These are phyloP conservation scores for Microctonus aethiopoides DNA, from an alignment of 2,888 invertebrate genomes.

Conservation along the genomic window DNA sequence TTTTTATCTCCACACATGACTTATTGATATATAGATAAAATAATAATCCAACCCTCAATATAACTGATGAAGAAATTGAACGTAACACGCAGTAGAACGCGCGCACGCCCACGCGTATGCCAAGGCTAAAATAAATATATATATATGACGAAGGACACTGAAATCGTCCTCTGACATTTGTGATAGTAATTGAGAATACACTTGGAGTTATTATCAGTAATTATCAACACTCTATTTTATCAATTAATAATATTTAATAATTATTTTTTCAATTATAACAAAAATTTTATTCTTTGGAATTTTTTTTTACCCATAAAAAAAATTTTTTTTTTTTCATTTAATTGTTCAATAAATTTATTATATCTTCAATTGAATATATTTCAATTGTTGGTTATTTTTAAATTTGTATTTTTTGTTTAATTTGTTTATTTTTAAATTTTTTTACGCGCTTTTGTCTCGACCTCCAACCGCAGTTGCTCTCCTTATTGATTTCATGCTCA, in stretches of 20 bases:
- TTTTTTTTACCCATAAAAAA: too few species aligned
- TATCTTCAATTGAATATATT: too few species aligned
- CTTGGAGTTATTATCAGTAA: not conserved
- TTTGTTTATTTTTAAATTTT: not conserved
- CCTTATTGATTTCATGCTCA: constrained; percentile 24
- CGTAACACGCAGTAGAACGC: not conserved
- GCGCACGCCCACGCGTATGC: constrained; percentile 12
- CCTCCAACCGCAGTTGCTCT: constrained; percentile 19
- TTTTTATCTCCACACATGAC: too few species aligned
- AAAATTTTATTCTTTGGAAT: too few species aligned
- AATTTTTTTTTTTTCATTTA: too few species aligned
- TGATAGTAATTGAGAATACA: not conserved
- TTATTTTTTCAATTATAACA: too few species aligned
- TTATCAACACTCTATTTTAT: not conserved
- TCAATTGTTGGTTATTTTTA: too few species aligned
- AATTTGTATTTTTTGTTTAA: too few species aligned
- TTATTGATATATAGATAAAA: not conserved
- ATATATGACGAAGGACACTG: constrained; percentile 21
- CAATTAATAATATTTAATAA: not conserved
- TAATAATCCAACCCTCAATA: constrained; percentile 1
- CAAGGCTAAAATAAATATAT: constrained; percentile 11
- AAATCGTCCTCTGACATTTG: not conserved
- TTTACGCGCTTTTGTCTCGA: constrained; percentile 12
- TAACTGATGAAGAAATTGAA: constrained; percentile 16
- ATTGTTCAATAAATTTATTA: too few species aligned